Percentiles rank a stretch among this genome's conserved stretches.
phyloP scores from a whole-genome alignment of 2,113 vertebrate species.

The Nothoprocta perdicaria region DNA sequence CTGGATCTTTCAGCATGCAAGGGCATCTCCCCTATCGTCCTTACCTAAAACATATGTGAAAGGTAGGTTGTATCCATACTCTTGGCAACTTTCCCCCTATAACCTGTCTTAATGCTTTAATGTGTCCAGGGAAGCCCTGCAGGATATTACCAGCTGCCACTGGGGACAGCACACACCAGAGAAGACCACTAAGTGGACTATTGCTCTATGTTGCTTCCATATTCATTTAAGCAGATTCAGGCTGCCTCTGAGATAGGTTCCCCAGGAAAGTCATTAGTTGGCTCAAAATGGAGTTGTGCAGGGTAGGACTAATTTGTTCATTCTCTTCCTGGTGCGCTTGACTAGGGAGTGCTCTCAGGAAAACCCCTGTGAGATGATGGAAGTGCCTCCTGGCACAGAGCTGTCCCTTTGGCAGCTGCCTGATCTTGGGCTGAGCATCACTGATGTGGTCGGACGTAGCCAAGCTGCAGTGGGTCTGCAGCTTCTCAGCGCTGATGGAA shows the following conservation, averaged over 20 bases:
- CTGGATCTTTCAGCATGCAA: not conserved
- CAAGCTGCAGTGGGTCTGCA: not conserved
- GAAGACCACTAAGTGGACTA: not conserved
- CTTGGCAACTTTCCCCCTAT: not conserved
- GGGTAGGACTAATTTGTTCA: not conserved
- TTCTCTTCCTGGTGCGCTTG: not conserved
- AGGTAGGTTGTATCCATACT: not conserved
- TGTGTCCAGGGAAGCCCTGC: not conserved
- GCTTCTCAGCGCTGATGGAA: constrained; percentile 9
- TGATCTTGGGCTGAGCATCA: not conserved
- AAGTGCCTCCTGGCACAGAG: not conserved
- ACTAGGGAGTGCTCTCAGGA: not conserved
- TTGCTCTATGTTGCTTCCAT: fast-evolving
- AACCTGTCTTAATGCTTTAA: fast-evolving
- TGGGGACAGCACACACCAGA: fast-evolving
- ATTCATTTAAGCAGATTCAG: not conserved
- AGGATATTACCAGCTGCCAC: not conserved
- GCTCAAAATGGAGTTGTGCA: not conserved
- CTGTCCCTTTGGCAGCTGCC: not conserved
- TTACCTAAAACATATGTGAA: not conserved
- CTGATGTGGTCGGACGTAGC: not conserved
- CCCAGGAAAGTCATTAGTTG: not conserved
- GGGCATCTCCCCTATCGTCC: not conserved
- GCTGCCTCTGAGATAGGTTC: not conserved
- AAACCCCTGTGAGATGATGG: not conserved